Base-by-base conservation (phyloP, 1,140 invertebrate genomes). In the Tetramorium alpestre region DNA sequence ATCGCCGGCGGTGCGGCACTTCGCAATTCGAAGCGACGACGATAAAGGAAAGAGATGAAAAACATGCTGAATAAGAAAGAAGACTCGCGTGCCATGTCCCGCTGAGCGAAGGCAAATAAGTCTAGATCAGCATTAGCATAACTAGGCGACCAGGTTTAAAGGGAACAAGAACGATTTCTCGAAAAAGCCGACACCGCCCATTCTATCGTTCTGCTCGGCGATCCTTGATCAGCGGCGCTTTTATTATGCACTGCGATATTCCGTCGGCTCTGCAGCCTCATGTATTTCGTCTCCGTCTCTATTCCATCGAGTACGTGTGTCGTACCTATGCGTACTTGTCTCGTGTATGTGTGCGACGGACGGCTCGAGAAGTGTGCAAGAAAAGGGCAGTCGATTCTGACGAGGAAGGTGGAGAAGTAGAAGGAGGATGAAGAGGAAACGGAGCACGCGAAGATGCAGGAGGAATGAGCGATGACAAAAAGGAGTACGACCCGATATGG, bases 401-500 rank as follows among this genome's bases (percentile, higher is more conserved):
- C 62, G 58, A 75, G 75, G 82, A 89, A 82, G 64, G 25, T 18
- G 56, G 85, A 78, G 51, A 60, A 33, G 73, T 67, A 80, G 44
- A 70, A 78, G 44, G 28, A 65, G 47, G 49, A 65, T 82, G 82
- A 88, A 54, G 25, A 72, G 65, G 54, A 82, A 70, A 67, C 49
- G 41, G 77, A 81, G 72, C 78, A 56, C 69, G 86, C 76, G 51
- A 69, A 77, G 65, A 58, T 28, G 41, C 41, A 54, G 84, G 72
- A 78, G 91, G 76, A 86, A 80, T 85, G 87, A 89, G 70, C 69
- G 89, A 89, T 85, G 88, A 88, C 76, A 93, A 93, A 94, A 94
- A 94, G 88, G 88, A 82, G 92, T 78, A 90, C 85, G 82, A 22
- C 92, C 93, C 82, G 81, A 94, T 94, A 94, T 93, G 93, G 93